Conservation (phyloP, 2,113 vertebrate species). For the Paradoxurus hermaphroditus region DNA sequence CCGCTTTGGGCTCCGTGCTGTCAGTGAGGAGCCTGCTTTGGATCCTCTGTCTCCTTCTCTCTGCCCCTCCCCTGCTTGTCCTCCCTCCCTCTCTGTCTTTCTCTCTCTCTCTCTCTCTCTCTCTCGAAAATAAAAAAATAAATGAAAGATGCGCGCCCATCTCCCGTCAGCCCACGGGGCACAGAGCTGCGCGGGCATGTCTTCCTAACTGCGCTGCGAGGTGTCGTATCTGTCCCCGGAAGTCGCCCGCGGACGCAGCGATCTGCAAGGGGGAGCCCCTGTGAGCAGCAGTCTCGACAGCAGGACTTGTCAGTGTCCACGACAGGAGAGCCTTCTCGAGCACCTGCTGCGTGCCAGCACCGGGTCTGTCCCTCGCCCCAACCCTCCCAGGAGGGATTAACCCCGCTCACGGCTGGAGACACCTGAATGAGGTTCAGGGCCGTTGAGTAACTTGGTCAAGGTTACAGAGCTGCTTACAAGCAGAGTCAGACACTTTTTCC, state of each 20-base stretch:
- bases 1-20: too few species aligned
- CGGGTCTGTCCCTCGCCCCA: rapidly evolving
- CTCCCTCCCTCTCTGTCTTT: too few species aligned
- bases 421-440: not conserved
- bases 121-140: too few species aligned
- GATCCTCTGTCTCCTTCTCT: too few species aligned
- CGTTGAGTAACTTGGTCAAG: not conserved
- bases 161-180: not conserved
- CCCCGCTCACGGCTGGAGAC: not conserved
- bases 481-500: not conserved
- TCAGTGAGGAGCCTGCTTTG: too few species aligned
- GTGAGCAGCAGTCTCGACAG: not conserved
- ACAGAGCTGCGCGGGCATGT: rapidly evolving
- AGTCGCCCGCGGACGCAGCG: not conserved
- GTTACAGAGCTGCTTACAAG: not conserved
- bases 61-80: too few species aligned
- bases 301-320: not conserved
- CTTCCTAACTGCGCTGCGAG: too few species aligned
- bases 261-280: not conserved
- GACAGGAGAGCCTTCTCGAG: not conserved
- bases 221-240: not conserved
- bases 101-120: too few species aligned
- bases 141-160: not conserved
- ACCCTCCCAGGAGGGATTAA: rapidly evolving
- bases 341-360: not conserved